Conservation (phyloP, 1,140 invertebrate genomes). For the Drosophila kohkoa region DNA sequence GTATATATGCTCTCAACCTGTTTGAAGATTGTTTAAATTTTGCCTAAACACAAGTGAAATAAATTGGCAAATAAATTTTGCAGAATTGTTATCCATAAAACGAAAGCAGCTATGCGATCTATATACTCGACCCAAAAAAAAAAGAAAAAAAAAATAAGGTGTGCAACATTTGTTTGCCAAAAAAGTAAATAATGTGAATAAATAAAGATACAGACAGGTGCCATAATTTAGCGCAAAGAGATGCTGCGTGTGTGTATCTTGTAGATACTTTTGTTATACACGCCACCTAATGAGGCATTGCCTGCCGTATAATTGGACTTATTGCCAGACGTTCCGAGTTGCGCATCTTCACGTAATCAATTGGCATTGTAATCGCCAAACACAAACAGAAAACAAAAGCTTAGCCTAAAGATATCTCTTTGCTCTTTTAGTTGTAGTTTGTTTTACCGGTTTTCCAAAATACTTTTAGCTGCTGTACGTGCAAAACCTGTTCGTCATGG, state of each 20-base stretch:
- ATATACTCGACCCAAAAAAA: not conserved
- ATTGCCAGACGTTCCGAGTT: not conserved
- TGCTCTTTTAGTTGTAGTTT: constrained; percentile 30
- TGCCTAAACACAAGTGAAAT: constrained; percentile 27
- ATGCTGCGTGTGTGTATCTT: not conserved
- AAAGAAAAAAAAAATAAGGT: not conserved
- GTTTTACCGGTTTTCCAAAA: constrained; percentile 47
- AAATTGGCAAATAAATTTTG: constrained; percentile 18
- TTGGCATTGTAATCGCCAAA: constrained; percentile 22
- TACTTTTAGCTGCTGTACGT: constrained; percentile 4
- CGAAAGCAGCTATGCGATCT: constrained; percentile 21
- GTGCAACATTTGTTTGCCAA: constrained; percentile 36
- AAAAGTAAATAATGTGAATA: constrained; percentile 1
- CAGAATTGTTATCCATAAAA: constrained; percentile 14
- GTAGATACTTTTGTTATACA: constrained; percentile 12
- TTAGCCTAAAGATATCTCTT: constrained; percentile 8
- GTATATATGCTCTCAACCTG: constrained; percentile 9
- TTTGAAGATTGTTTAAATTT: constrained; percentile 12
- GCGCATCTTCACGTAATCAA: constrained; percentile 22
- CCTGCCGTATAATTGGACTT: not conserved
- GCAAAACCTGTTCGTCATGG: constrained; percentile 43
- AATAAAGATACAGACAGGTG: not conserved
- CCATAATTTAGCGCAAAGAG: constrained; percentile 1
- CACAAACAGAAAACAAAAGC: not conserved
- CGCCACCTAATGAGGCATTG: not conserved